phyloP scores from a whole-genome alignment of 2,888 invertebrate species.

The Caenorhabditis japonica region DNA sequence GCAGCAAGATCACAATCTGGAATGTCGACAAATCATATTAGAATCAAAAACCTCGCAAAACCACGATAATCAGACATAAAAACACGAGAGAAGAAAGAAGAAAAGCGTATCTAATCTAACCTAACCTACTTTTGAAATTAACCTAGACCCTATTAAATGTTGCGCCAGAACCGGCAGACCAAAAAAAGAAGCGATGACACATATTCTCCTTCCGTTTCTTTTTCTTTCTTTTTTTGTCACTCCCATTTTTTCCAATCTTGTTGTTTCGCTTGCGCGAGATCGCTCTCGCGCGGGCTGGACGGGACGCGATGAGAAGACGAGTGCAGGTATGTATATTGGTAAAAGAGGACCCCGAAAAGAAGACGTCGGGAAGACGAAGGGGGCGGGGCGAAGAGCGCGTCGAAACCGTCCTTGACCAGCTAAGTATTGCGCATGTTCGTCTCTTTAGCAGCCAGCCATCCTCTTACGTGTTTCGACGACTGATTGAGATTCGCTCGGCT shows the following conservation, averaged over 20 bases:
- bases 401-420: constrained; percentile 49
- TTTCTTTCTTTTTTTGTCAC: not conserved
- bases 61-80: too few species aligned
- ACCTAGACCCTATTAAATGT: constrained; percentile 48
- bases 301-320: not conserved
- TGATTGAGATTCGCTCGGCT: not conserved
- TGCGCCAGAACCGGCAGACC: not conserved
- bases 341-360: not conserved
- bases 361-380: not conserved
- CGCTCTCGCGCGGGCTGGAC: not conserved
- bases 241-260: constrained; percentile 1
- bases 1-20: too few species aligned
- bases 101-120: constrained; percentile 39
- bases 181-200: not conserved
- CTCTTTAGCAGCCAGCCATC: constrained; percentile 2
- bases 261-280: not conserved
- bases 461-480: constrained; percentile 1
- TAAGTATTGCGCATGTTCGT: constrained; percentile 54
- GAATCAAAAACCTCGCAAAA: too few species aligned
- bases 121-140: constrained; percentile 47
- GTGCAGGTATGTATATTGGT: not conserved
- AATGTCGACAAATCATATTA: too few species aligned
- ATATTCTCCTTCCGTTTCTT: not conserved
- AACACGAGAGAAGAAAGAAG: too few species aligned
- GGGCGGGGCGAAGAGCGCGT: not conserved